Evolutionary conservation across 2,888 invertebrate genomes (phyloP), one percentile per base, ranked within the genome.

Genomic region (Ashinkailepas kermadecensis): DNA sequence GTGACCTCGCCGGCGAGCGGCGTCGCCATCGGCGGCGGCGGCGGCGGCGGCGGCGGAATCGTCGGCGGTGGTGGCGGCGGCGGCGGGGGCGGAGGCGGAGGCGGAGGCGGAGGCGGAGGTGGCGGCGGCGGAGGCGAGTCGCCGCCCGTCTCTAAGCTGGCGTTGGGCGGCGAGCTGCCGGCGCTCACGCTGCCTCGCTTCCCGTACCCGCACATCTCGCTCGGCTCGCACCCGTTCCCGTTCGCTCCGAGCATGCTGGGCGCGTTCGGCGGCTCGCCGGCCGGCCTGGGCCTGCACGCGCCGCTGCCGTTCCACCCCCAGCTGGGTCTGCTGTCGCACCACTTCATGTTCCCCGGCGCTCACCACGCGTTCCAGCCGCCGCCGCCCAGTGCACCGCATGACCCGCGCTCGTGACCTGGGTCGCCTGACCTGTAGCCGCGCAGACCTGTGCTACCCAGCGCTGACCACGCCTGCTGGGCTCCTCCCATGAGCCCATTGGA

Each of bases 291-390:
- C 81, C 83, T 83, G 82, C 83, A 82, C 82, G 81, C 83, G 62
- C 83, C 82, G 57, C 83, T 83, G 81, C 84, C 83, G n/a, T 84
- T 83, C 78, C 82, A 83, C n/a, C 82, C 81, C 25, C 83, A 83
- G 58, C 82, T 82, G 23, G 83, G 83, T 67, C 84, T 81, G 25
- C 83, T 84, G 54, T 82, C 83, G 57, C 84, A 84, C 81, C 84
- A 83, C 10, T 82, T 84, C 82, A 54, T 74, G 74, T 74, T 74
- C 74, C 54, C 74, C 9, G 56, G 56, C 18, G 74, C 54, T 0
- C 54, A 74, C 56, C 74, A 15, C 18, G 21, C 56, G 6, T 11
- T 21, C 70, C 39, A 39, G 70, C 74, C 54, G 39, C 74, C 74
- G 21, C 74, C 74, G 54, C 67, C 67, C 12, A 21, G 54, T 12